phyloP scores from a whole-genome alignment of 2,797 vertebrate genomes.

The Eulemur albifrons region DNA sequence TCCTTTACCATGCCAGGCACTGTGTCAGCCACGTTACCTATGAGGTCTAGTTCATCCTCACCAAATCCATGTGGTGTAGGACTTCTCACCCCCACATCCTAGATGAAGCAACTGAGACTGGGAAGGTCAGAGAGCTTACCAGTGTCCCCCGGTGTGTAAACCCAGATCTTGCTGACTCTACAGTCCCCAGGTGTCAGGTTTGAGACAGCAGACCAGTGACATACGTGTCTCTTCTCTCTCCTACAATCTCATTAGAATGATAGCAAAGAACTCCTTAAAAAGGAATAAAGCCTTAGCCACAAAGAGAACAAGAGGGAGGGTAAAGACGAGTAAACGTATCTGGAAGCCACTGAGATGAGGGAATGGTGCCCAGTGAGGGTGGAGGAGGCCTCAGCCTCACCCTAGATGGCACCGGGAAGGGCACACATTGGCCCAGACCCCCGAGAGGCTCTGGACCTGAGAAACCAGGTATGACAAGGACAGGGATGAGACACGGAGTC shows the following conservation, averaged over 20 bases:
- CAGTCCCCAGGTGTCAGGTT: background rate
- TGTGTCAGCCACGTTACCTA: background rate
- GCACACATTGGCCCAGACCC: background rate
- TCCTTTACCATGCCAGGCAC: background rate
- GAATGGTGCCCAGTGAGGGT: background rate
- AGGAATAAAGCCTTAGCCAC: background rate
- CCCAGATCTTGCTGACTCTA: background rate
- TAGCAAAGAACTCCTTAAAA: background rate
- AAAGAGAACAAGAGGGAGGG: background rate
- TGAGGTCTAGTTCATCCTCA: background rate
- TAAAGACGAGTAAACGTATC: background rate
- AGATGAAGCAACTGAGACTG: background rate
- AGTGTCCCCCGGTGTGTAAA: background rate
- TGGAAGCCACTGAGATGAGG: background rate
- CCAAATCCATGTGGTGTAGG: background rate
- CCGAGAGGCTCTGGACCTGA: background rate
- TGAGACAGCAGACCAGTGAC: background rate
- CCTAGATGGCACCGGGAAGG: background rate
- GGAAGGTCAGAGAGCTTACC: background rate
- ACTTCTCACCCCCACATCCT: background rate
- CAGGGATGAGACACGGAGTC: background rate
- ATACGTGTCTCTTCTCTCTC: background rate
- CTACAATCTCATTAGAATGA: background rate
- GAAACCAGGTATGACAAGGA: background rate
- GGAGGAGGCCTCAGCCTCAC: background rate